Conservation (phyloP, 1,140 invertebrate genomes). For the Pantala flavescens region DNA sequence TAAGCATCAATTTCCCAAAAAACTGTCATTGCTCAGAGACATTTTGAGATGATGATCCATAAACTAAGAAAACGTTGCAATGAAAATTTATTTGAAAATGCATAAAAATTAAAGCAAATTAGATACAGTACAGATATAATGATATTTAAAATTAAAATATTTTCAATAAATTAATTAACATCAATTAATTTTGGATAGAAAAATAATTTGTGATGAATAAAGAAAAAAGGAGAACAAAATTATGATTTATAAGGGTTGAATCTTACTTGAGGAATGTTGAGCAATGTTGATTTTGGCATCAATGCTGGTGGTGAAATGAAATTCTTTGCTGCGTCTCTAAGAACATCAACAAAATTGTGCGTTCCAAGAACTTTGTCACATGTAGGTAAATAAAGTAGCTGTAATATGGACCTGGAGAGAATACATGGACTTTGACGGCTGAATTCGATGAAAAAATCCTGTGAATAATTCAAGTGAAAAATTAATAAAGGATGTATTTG, state of each 20-base stretch:
- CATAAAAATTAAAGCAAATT: too few species aligned
- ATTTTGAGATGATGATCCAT: neutral
- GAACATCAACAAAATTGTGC: slow-evolving; percentile 58
- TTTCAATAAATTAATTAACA: too few species aligned
- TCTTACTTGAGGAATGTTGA: slow-evolving; percentile 48
- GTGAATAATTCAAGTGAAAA: slow-evolving; percentile 27
- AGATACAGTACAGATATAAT: too few species aligned
- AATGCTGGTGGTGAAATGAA: slow-evolving; percentile 84
- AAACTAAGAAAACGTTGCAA: too few species aligned
- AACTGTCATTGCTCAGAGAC: too few species aligned
- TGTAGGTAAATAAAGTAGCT: slow-evolving; percentile 62
- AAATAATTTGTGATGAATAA: too few species aligned
- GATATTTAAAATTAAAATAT: too few species aligned
- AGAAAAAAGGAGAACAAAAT: too few species aligned
- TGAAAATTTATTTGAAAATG: too few species aligned
- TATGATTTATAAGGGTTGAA: neutral
- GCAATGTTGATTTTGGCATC: slow-evolving; percentile 51
- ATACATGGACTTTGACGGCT: slow-evolving; percentile 82
- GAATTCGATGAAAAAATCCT: slow-evolving; percentile 93
- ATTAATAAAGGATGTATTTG: neutral
- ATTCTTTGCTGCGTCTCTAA: slow-evolving; percentile 70
- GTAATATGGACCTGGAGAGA: slow-evolving; percentile 82
- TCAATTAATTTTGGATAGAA: too few species aligned
- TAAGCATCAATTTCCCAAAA: slow-evolving; percentile 1
- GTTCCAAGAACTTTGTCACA: slow-evolving; percentile 38